Base-by-base conservation (phyloP, 2,888 invertebrate species). In the Drosophila yooni region DNA sequence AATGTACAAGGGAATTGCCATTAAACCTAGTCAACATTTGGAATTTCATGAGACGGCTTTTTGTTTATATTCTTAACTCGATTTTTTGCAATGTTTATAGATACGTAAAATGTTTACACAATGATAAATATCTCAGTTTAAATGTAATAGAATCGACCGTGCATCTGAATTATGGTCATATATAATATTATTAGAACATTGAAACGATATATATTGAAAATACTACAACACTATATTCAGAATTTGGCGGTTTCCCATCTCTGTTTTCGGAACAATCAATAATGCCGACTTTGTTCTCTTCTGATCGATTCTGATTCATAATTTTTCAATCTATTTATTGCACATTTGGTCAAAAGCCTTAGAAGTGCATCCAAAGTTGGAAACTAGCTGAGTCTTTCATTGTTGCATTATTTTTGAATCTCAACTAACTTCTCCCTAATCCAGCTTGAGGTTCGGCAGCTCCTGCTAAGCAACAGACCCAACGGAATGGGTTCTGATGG, bases 371-470 rank as follows among this genome's bases (percentile, higher is more conserved):
- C 3, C 7, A 46, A 21, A 46, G 8, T 21, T 7, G 3, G 7
- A 46, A 2, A 46, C 7, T 3, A 13, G 7, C 21, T 2, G 29
- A 8, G n/a, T 3, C n/a, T 31, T 33, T 0, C 6, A 13, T n/a
- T 25, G 21, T 1, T 15, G n/a, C 2, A 31, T 13, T 0, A 3
- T 27, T 27, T 13, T 34, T 1, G 21, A 2, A 63, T 29, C 33
- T 59, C 43, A 5, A 10, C 8, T 0, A 82, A 27, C 43, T 74
- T 68, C 6, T 65, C 25, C 31, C 68, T 67, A 2, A 79, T 63
- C 10, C 33, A 82, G n/a, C 29, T 58, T 79, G 10, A 72, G 38
- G 2, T 59, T 18, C 10, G 29, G 25, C 21, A 82, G 3, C 43
- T 71, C 66, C 15, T 66, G 66, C 1, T 6, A 27, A 38, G 29